Conservation (phyloP, 2,113 vertebrate genomes). For the Cavia porcellus region DNA sequence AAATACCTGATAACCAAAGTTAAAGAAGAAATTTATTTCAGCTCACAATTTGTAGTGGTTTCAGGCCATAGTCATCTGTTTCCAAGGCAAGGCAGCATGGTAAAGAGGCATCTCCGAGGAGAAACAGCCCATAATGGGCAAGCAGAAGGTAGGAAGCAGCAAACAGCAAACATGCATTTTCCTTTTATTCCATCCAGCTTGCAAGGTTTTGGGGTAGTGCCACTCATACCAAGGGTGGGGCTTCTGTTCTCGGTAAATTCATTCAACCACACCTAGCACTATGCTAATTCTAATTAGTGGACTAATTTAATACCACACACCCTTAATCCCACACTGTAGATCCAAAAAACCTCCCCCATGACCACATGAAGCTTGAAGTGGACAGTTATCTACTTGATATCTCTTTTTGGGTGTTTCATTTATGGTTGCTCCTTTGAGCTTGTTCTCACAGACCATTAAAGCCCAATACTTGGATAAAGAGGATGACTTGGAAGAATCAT, state of each 20-base stretch:
- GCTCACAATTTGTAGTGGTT: neutral
- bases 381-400: neutral
- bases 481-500: neutral
- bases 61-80: neutral
- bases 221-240: neutral
- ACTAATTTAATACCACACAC: neutral
- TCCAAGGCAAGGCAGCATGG: neutral
- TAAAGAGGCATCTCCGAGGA: neutral
- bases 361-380: neutral
- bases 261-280: neutral
- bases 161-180: neutral
- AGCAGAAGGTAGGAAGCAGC: neutral
- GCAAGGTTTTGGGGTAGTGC: neutral
- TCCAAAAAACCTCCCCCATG: neutral
- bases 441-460: neutral
- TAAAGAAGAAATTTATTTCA: neutral
- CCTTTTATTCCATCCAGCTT: neutral
- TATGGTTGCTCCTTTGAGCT: neutral
- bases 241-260: neutral
- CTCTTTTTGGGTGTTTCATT: neutral
- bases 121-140: neutral
- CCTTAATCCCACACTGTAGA: neutral
- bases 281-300: neutral
- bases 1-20: neutral
- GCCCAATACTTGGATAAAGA: neutral